Evolutionary conservation across 2,888 invertebrate genomes (phyloP), one percentile per base, ranked within the genome.

Genomic region (Micoletzkya japonica): DNA sequence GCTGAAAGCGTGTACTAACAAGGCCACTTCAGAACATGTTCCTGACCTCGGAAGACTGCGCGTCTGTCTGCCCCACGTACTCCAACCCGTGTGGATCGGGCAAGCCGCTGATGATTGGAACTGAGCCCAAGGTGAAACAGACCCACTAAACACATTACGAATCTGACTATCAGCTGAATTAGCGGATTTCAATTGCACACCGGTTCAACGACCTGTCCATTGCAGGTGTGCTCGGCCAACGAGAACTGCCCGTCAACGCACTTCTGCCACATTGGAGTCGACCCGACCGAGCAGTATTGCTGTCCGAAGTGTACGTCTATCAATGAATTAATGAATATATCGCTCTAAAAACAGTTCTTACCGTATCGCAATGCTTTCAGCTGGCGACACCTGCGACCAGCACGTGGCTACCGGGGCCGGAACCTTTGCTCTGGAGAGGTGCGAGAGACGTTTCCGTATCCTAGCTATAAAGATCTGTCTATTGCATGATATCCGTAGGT

Each of bases 211-310:
- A 56, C 14, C 30, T 6, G 30, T 56, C 17, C 20, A 28, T 2
- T 50, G 6, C 28, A 79, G 72, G 52, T 77, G n/a, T 80, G 80
- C 64, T 74, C 63, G 30, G 76, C 81, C 4, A 61, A 70, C 28
- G 64, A 73, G 28, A 68, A 82, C 37, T 85, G 85, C 61, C 85
- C 85, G 14, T 78, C 77, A 36, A 83, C 82, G n/a, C 83, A 85
- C 68, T 85, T 80, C 78, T 85, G 85, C 60, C 84, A 85, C 69
- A 77, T 85, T 63, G 81, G 84, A 50, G 70, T 72, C 17, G 77
- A 77, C 10, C 78, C 75, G 64, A 67, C 71, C n/a, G 76, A 77
- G 3, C 82, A 84, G 67, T 81, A 79, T 58, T 85, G 85, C 66
- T 85, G 85, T 69, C 82, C 82, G 14, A 82, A 82, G 69, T 81